phyloP scores from a whole-genome alignment of 2,888 invertebrate species.

The Drosophila mulleri region DNA sequence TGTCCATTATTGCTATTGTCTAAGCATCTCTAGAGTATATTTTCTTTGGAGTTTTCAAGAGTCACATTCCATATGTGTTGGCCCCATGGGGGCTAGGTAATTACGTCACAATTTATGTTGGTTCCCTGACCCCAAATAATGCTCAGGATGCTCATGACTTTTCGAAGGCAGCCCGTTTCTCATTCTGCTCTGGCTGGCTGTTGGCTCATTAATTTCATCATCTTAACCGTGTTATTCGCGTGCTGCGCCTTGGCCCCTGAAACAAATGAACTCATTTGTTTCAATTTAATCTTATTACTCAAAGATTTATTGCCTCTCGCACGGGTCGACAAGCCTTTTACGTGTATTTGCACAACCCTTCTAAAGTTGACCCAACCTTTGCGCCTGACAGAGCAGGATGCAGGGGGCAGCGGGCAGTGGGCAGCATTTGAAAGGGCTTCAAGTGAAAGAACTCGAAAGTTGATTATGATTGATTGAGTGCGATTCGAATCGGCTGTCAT shows the following conservation, averaged over 20 bases:
- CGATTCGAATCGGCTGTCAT: conserved; percentile 54
- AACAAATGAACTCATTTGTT: conserved; percentile 75
- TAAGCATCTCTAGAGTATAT: not conserved
- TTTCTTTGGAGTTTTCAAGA: not conserved
- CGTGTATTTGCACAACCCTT: conserved; percentile 21
- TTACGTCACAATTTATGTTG: conserved; percentile 13
- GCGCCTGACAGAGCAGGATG: conserved; percentile 11
- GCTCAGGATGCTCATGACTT: conserved; percentile 14
- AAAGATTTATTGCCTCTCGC: conserved; percentile 70
- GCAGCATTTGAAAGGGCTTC: conserved; percentile 53
- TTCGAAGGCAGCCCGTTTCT: not conserved
- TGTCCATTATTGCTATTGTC: not conserved
- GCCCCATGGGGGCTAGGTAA: not conserved
- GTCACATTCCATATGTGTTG: not conserved
- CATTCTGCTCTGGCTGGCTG: not conserved
- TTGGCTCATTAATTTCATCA: conserved; percentile 21
- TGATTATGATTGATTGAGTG: conserved; percentile 76
- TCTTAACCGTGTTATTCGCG: conserved; percentile 15
- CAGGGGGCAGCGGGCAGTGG: conserved; percentile 10
- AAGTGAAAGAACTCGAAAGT: conserved; percentile 60
- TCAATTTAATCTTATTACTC: conserved; percentile 72
- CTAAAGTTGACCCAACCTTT: conserved; percentile 41
- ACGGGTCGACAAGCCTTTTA: conserved; percentile 62
- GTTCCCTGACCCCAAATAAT: conserved; percentile 8
- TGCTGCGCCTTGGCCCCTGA: conserved; percentile 25